A percentile compares a stretch with the other conserved stretches of the same genome.
Evolutionary conservation across 2,888 invertebrate genomes (phyloP).

Genomic region (Drosophila lutescens): DNA sequence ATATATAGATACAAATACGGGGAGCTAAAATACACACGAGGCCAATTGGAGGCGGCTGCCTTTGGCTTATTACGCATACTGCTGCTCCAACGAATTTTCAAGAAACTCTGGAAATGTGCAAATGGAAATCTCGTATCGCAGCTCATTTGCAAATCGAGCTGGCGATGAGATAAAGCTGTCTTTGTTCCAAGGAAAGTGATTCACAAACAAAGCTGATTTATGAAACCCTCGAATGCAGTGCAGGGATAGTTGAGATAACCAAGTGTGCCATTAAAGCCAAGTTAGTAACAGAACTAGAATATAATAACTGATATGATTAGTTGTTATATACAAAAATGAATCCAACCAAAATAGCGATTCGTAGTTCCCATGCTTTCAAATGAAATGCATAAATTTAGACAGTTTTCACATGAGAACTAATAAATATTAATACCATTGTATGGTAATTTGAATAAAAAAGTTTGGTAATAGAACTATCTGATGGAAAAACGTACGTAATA

Average conservation of each 20-base stretch:
- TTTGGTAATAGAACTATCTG: not conserved
- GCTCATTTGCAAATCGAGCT: slow-evolving; percentile 3
- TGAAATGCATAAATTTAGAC: not conserved
- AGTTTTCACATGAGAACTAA: not conserved
- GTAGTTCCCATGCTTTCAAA: not conserved
- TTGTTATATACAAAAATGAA: no score
- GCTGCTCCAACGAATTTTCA: slow-evolving; percentile 17
- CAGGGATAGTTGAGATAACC: not conserved
- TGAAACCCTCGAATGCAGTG: not conserved
- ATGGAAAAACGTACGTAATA: no score
- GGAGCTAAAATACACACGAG: slow-evolving; percentile 5
- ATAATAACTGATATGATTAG: not conserved
- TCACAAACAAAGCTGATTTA: slow-evolving; percentile 10
- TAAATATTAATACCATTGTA: not conserved
- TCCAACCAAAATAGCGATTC: not conserved
- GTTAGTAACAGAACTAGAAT: not conserved
- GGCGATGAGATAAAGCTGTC: slow-evolving; percentile 22
- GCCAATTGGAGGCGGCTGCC: slow-evolving; percentile 29
- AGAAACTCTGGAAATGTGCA: slow-evolving; percentile 22
- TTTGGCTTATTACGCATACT: slow-evolving; percentile 42
- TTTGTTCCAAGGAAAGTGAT: slow-evolving; percentile 31
- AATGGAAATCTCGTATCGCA: slow-evolving; percentile 21
- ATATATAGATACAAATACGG: slow-evolving; percentile 14
- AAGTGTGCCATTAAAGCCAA: not conserved
- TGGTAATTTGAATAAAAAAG: not conserved